Evolutionary conservation across 2,888 invertebrate genomes (phyloP).

Genomic region (Melieria omissa): DNA sequence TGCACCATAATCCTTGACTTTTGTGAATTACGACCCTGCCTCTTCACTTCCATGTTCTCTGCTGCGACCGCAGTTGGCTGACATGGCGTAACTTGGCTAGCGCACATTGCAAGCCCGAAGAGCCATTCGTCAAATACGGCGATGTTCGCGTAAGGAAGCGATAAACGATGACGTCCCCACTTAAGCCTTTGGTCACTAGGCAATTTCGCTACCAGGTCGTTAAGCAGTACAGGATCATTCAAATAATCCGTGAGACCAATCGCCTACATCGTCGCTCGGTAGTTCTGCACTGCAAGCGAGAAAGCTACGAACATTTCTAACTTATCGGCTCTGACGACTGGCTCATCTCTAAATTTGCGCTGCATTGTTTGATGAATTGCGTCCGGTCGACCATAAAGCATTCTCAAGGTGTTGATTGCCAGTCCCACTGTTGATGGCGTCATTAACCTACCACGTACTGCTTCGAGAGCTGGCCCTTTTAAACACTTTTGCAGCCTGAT

Average conservation of each 20-base stretch:
- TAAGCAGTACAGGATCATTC: conserved; percentile 33
- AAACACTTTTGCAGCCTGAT: conserved; percentile 39
- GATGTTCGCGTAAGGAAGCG: not conserved
- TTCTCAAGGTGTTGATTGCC: conserved; percentile 34
- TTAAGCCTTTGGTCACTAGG: conserved; percentile 29
- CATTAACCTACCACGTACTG: conserved; percentile 36
- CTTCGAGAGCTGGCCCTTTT: conserved; percentile 31
- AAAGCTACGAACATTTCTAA: conserved; percentile 26
- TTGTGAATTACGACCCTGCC: not conserved
- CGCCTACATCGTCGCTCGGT: conserved; percentile 28
- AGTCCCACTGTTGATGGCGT: conserved; percentile 34
- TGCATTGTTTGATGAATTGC: conserved; percentile 13
- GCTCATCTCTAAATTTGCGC: conserved; percentile 20
- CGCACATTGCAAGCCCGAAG: conserved; percentile 24
- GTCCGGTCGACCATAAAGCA: conserved; percentile 38
- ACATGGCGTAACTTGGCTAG: not conserved
- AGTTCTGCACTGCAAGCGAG: conserved; percentile 34
- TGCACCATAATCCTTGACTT: not conserved
- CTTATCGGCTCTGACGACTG: conserved; percentile 21
- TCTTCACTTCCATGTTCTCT: not conserved
- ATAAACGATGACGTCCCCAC: conserved; percentile 21
- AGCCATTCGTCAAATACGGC: conserved; percentile 28
- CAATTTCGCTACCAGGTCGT: conserved; percentile 31
- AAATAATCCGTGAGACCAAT: conserved; percentile 26
- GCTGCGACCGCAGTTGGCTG: not conserved